Base-by-base conservation (phyloP, 2,888 invertebrate species). In the Drosophila mettleri region DNA sequence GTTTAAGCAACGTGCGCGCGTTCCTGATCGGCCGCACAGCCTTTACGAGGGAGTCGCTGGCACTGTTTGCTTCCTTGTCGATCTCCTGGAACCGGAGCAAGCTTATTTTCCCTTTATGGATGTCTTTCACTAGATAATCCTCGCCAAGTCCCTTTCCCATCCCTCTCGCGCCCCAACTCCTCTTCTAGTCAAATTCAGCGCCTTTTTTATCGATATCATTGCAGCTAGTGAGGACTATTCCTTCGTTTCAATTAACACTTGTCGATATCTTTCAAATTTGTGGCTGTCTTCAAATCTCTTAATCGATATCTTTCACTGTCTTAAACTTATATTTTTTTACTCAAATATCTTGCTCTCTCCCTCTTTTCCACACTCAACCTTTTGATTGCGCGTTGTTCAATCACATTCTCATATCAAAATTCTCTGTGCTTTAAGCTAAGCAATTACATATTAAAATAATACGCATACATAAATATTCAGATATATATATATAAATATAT, bases 31-130 rank as follows among this genome's bases (percentile, higher is more conserved):
- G 78, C 97, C 97, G 0, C 96, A 95, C 87, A 97, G 96, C 89
- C 93, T 98, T 78, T 91, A 95, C 91, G 98, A 98, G 92, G 98
- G 98, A 1, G 94, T 95, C 59, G 96, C 97, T 10, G 98, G 98
- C 3, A 96, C 97, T 1, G 95, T 96, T 9, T 98, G 97, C 88
- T 98, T 94, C 90, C 92, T 98, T 54, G 93, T 94, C 9, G 98
- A 98, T 93, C 92, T 98, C 2, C 91, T 95, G 1, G 92, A 94
- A 51, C 97, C 97, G 7, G 93, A 95, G 24, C 93, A 94, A 66
- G 96, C 97, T 4, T 94, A 94, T 86, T 98, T 97, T 91, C 98
- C 98, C 0, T 96, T 98, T 88, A 95, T 95, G 93, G 95, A 97
- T 93, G 93, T 96, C 57, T 92, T 92, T 66, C 91, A 91, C 59